Conservation (phyloP, 1,140 invertebrate genomes). For the Bradynema listronoti region DNA sequence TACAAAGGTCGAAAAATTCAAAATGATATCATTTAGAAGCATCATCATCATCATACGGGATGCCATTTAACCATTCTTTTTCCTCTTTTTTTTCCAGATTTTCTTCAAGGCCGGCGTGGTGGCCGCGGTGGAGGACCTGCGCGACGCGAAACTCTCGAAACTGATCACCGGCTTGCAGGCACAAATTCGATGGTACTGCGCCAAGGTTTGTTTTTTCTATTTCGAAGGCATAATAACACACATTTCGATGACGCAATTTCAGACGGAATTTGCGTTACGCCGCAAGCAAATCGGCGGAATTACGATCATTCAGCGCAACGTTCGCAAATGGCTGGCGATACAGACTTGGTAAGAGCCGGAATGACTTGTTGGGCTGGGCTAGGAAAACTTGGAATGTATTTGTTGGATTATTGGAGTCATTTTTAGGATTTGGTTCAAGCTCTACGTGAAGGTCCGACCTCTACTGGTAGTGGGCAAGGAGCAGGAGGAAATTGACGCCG, state of each 20-base stretch:
- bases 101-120: constrained; percentile 99
- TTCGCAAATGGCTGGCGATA: constrained; percentile 92
- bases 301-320: constrained; percentile 93
- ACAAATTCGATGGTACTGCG: constrained; percentile 50
- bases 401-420: too few relatives aligned
- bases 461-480: constrained; percentile 75
- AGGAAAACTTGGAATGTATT: too few relatives aligned
- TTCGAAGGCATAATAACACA: not conserved
- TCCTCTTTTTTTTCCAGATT: constrained; percentile 65
- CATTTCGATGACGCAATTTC: constrained; percentile 15
- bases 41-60: constrained; percentile 63
- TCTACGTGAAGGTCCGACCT: constrained; percentile 45
- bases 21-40: constrained; percentile 66
- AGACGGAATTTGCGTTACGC: constrained; percentile 38
- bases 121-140: constrained; percentile 98
- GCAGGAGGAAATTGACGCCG: constrained; percentile 88
- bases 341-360: constrained; percentile 81
- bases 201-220: constrained; percentile 1
- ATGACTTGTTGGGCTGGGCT: too few relatives aligned
- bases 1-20: constrained; percentile 44
- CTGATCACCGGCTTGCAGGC: constrained; percentile 94
- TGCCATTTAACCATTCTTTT: constrained; percentile 2
- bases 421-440: constrained; percentile 22
- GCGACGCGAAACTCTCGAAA: constrained; percentile 92
- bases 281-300: constrained; percentile 70